Evolutionary conservation across 2,113 vertebrate species (phyloP).

Genomic region (Tichodroma muraria): DNA sequence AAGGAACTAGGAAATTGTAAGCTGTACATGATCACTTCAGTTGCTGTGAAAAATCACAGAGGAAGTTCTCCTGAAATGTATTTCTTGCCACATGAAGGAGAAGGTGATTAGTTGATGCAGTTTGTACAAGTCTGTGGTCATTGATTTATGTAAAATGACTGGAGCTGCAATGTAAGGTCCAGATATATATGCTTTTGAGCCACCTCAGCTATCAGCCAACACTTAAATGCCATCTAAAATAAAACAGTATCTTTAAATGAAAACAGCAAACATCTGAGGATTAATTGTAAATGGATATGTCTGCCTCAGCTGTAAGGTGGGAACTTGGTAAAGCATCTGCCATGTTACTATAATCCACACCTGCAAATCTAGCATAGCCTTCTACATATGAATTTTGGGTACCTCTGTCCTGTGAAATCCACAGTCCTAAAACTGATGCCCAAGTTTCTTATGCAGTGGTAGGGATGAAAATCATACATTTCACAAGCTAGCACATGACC

Average conservation of each 20-base stretch:
- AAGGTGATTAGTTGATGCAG: not conserved
- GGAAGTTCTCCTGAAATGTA: not conserved
- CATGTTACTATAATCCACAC: not conserved
- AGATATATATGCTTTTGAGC: not conserved
- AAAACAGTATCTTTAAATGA: not conserved
- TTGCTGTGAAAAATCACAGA: not conserved
- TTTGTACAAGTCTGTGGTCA: not conserved
- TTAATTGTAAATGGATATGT: not conserved
- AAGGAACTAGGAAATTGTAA: not conserved
- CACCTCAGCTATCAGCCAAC: not conserved
- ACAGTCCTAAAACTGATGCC: too few species aligned
- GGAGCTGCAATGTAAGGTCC: not conserved
- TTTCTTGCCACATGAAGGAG: not conserved
- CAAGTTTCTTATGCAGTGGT: accelerated
- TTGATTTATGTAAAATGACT: not conserved
- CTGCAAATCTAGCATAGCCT: not conserved
- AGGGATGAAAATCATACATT: not conserved
- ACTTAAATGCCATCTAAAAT: not conserved
- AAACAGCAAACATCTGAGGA: not conserved
- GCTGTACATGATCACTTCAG: not conserved
- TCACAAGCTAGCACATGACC: not conserved
- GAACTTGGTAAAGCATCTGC: not conserved
- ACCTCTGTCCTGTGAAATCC: not conserved
- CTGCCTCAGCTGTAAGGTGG: not conserved
- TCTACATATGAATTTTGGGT: accelerated